phyloP scores from a whole-genome alignment of 1,140 invertebrate genomes.

The Ladona fulva region DNA sequence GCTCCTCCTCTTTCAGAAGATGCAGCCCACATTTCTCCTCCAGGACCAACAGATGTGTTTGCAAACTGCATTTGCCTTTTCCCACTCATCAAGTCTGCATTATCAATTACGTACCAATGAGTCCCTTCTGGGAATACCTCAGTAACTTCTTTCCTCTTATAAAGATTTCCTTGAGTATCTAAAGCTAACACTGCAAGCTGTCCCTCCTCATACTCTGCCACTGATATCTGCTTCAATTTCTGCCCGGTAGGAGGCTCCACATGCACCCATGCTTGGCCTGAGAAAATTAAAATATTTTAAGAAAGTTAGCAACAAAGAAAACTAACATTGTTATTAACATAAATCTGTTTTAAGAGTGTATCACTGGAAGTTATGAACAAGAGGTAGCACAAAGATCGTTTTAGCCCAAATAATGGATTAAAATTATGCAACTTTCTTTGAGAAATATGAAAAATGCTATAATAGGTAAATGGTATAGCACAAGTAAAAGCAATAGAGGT shows the following conservation, averaged over 20 bases:
- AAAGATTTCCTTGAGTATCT: conserved; percentile 50
- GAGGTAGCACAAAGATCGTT: no score
- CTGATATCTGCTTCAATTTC: conserved; percentile 66
- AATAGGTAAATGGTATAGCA: no score
- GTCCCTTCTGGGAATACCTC: conserved; percentile 62
- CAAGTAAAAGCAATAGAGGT: no score
- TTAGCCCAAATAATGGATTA: no score
- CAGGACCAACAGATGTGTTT: neutral
- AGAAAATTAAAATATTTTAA: no score
- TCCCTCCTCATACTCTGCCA: conserved; percentile 35
- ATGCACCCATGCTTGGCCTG: conserved; percentile 47
- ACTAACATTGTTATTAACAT: no score
- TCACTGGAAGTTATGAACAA: no score
- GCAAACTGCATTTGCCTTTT: neutral
- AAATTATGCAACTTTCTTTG: no score
- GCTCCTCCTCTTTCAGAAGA: neutral
- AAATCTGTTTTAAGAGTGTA: no score
- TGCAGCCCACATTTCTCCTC: neutral
- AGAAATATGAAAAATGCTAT: no score
- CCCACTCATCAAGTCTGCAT: neutral
- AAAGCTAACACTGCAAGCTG: conserved; percentile 59
- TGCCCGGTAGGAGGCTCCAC: conserved; percentile 54
- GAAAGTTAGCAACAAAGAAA: no score
- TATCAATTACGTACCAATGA: conserved; percentile 46
- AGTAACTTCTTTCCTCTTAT: conserved; percentile 56